These are phyloP conservation scores for Cloeon dipterum DNA, from an alignment of 2,888 invertebrate genomes.

Conservation along the genomic window DNA sequence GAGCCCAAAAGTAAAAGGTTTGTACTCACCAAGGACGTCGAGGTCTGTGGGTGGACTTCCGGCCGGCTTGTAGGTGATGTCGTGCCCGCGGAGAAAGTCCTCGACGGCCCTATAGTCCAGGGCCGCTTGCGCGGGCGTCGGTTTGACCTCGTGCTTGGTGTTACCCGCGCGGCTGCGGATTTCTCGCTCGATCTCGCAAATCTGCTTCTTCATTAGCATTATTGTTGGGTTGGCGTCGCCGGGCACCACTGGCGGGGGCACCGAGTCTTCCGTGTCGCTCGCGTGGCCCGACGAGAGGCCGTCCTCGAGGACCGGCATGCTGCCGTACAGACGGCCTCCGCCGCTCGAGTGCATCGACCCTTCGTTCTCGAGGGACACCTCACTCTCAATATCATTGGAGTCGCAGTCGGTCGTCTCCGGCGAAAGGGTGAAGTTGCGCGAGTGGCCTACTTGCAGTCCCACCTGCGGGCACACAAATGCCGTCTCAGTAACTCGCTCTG, in stretches of 20 bases:
- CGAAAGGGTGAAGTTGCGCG: slow-evolving; percentile 69
- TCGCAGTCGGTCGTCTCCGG: slow-evolving; percentile 86
- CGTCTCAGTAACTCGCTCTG: no score
- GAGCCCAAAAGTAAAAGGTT: no score
- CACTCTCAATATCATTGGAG: slow-evolving; percentile 69
- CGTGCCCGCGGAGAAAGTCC: slow-evolving; percentile 13
- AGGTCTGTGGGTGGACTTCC: slow-evolving; percentile 24
- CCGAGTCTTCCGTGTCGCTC: slow-evolving; percentile 50
- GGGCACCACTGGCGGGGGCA: slow-evolving; percentile 1
- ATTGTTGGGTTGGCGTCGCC: slow-evolving; percentile 56
- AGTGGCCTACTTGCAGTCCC: slow-evolving; percentile 39
- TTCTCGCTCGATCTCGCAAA: slow-evolving; percentile 48
- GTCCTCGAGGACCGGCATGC: slow-evolving; percentile 83
- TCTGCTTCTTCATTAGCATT: slow-evolving; percentile 35
- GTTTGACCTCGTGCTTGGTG: slow-evolving; percentile 1
- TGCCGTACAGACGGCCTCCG: slow-evolving; percentile 33
- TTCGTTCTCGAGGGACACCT: slow-evolving; percentile 36
- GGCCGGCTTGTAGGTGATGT: background rate
- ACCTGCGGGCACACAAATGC: no score
- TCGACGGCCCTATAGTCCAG: slow-evolving; percentile 5
- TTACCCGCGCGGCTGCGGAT: slow-evolving; percentile 23
- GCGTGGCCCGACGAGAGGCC: slow-evolving; percentile 84
- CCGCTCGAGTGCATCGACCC: slow-evolving; percentile 16
- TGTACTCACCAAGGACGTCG: slow-evolving; percentile 37
- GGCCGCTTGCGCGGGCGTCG: slow-evolving; percentile 2